Percentiles rank a stretch among this genome's conserved stretches.
Conservation (phyloP, 92 coral and sea anemone species). For the Siderastrea radians region DNA sequence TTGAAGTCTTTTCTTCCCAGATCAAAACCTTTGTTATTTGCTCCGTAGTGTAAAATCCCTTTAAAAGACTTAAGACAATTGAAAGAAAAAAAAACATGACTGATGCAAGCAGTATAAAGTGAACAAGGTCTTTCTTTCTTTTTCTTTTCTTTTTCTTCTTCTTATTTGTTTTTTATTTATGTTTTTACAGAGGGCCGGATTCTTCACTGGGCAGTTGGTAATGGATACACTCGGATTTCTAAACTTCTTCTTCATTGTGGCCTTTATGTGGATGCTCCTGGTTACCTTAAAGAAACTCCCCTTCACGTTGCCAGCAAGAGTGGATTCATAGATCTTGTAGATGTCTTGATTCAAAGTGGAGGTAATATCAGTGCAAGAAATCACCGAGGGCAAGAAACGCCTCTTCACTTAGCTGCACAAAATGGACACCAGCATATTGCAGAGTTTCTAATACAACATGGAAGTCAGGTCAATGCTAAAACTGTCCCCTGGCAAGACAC, state of each 20-base stretch:
- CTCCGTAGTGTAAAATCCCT: too few species aligned
- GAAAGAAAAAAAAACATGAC: too few species aligned
- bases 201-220: constrained; percentile 9
- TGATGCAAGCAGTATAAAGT: too few species aligned
- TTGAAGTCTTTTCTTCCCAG: too few species aligned
- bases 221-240: constrained; percentile 15
- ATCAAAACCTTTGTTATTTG: too few species aligned
- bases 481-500: background rate
- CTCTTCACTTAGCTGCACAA: background rate
- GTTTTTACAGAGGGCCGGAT: background rate
- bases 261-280: background rate
- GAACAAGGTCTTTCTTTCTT: too few species aligned
- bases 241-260: background rate
- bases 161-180: background rate
- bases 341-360: background rate
- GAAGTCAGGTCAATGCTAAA: constrained; percentile 1
- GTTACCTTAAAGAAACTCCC: background rate
- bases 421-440: background rate
- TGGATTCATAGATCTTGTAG: background rate
- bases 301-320: constrained; percentile 15
- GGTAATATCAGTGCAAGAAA: background rate
- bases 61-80: too few species aligned
- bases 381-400: background rate
- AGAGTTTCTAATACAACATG: background rate
- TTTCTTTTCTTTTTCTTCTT: too few species aligned